Base-by-base conservation (phyloP, 2,888 invertebrate genomes). In the Lordiphosa fenestrarum region DNA sequence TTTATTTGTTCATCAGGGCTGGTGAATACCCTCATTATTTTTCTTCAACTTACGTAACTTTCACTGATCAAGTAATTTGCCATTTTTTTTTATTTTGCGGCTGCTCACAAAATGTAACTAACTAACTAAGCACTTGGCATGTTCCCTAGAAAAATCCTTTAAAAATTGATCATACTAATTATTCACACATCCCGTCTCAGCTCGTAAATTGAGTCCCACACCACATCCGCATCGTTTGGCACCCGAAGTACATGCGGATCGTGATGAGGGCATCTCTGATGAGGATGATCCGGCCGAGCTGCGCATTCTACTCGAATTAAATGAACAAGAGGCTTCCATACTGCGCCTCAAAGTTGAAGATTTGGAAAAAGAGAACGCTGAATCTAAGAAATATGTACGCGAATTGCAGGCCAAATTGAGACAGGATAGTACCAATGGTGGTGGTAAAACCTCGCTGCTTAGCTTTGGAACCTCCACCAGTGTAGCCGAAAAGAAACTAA, bases 271-370 rank as follows among this genome's bases (percentile, higher is more conserved):
- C 51, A 93, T 93, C 66, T 93, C 94, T 6, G 94, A 94, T 82
- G 93, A 94, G 84, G 96, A 96, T 76, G 95, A 96, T 89, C 93
- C 94, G 10, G 93, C 95, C 15, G 96, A 97, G 88, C 90, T 97
- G 58, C 93, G 95, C 82, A 91, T 97, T 38, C 93, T 97, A 71
- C 90, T 98, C 50, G 97, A 97, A 89, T 91, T 97, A 46, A 95
- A 95, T 86, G 97, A 97, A 89, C 96, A 96, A 91, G 97, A 98
- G 91, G 93, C 96, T 55, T 92, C 94, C 19, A 94, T 96, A 59
- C 90, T 97, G 65, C 92, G 95, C 39, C 92, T 94, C 69, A 97
- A 96, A 90, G 93, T 96, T 56, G 95, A 95, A 88, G 95, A 95
- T 75, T 90, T 95, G 69, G 96, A 97, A 90, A 92, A 92, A 68